phyloP scores from a whole-genome alignment of 1,140 invertebrate genomes.

The Papilio aristodemus region DNA sequence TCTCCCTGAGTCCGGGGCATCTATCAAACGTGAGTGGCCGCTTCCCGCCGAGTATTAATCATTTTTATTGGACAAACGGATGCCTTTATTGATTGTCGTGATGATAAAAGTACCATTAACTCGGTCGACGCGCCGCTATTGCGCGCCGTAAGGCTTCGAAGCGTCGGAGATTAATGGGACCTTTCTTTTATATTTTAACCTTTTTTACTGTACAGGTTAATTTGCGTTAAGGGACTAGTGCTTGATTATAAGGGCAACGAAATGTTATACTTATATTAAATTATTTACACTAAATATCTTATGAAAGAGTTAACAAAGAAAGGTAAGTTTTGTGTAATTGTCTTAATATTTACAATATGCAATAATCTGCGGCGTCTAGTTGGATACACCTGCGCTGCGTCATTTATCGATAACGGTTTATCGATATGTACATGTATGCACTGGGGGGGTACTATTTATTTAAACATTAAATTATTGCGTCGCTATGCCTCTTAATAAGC shows the following conservation, averaged over 20 bases:
- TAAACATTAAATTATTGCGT: too few relatives aligned
- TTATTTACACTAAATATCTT: too few relatives aligned
- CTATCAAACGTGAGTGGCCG: slow-evolving; percentile 56
- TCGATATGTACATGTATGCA: too few relatives aligned
- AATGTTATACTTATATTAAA: too few relatives aligned
- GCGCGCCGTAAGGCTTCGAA: slow-evolving; percentile 45
- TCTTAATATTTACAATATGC: too few relatives aligned
- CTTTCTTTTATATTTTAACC: slow-evolving; percentile 37
- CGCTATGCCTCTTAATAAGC: too few relatives aligned
- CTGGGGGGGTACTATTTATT: too few relatives aligned
- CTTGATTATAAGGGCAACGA: neutral
- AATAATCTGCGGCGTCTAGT: too few relatives aligned
- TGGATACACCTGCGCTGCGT: too few relatives aligned
- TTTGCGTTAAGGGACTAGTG: slow-evolving; percentile 25
- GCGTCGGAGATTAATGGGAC: slow-evolving; percentile 41
- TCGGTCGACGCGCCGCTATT: slow-evolving; percentile 49
- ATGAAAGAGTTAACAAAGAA: too few relatives aligned
- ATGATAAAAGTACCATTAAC: slow-evolving; percentile 64
- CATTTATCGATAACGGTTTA: too few relatives aligned
- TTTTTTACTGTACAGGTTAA: slow-evolving; percentile 35
- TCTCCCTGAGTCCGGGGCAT: slow-evolving; percentile 47
- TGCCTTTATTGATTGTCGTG: slow-evolving; percentile 60
- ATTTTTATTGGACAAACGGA: slow-evolving; percentile 65
- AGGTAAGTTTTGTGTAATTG: too few relatives aligned
- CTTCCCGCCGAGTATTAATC: slow-evolving; percentile 56